Base-by-base conservation (phyloP, 2,797 vertebrate species). In the Spondyliosoma cantharus region DNA sequence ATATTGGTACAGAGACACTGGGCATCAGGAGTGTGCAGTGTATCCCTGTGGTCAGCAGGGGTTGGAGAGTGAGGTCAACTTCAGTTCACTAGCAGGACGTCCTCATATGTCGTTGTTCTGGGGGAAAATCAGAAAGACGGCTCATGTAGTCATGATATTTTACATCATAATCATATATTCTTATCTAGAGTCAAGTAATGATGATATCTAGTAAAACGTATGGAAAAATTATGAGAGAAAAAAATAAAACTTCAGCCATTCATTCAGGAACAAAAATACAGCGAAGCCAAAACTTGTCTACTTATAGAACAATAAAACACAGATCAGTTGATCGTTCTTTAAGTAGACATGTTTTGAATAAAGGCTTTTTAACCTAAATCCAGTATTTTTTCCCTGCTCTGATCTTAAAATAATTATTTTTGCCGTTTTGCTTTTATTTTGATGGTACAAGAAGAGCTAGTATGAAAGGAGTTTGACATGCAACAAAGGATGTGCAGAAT, bases 41-140 rank as follows among this genome's bases (percentile, higher is more conserved):
- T 24, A 2, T 53, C 56, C 19, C 24, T 27, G 13, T 65, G 74
- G 78, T 76, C 92, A 93, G 76, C 68, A 91, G 92, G 83, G 90
- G 83, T 54, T 54, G 12, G 76, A 67, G 24, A 29, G 65, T 70
- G 75, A 74, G 81, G 74, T 78, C 70, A 29, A 27, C 32, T 25
- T 93, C 89, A 96, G 91, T 96, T 96, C 84, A 96, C 94, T 61
- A 96, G 77, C 48, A 95, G 89, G 74, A 91, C 93, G 5, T 96
- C 95, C 49, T 96, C 95, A 15, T 96, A 96, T 0, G 95, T 95
- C 0, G 94, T 96, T 1, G 94, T 95, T 89, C 95, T 96, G 91
- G n/a, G 24, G 65, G 49, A 81, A 52, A 27, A 72, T 42, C 15
- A 74, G 9, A 49, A 11, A 70, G 9, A 29, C 13, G n/a, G 1